phyloP scores from a whole-genome alignment of 2,888 invertebrate species.

The Sussaba pulchella region DNA sequence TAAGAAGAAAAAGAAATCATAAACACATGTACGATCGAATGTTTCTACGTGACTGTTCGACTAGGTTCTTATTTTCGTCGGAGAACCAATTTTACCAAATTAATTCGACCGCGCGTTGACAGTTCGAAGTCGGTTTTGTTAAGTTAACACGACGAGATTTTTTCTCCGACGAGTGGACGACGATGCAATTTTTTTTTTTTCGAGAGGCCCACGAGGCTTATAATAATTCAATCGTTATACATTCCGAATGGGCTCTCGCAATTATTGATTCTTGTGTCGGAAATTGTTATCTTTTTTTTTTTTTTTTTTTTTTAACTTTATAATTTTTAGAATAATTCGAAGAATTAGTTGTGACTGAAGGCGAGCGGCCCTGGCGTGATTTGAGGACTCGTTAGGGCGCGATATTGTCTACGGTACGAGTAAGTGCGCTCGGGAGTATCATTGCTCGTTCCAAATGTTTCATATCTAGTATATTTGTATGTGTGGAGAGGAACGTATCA shows the following conservation, averaged over 20 bases:
- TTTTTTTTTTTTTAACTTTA: slow-evolving; percentile 3
- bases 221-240: slow-evolving; percentile 59
- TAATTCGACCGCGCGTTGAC: slow-evolving; percentile 34
- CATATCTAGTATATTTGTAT: slow-evolving; percentile 67
- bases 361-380: slow-evolving; percentile 50
- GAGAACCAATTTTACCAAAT: slow-evolving; percentile 50
- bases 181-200: slow-evolving; percentile 51
- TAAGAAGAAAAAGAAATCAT: slow-evolving; percentile 6
- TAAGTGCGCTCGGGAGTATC: slow-evolving; percentile 20
- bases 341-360: slow-evolving; percentile 54
- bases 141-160: slow-evolving; percentile 53
- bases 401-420: neutral
- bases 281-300: no score
- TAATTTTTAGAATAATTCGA: slow-evolving; percentile 44
- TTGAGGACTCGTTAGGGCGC: slow-evolving; percentile 55
- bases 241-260: slow-evolving; percentile 56
- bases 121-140: slow-evolving; percentile 43
- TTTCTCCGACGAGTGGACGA: slow-evolving; percentile 42
- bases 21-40: slow-evolving; percentile 18
- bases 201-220: slow-evolving; percentile 51
- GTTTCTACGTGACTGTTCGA: slow-evolving; percentile 60
- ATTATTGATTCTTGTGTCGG: slow-evolving; percentile 38
- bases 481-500: no score
- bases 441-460: slow-evolving; percentile 62
- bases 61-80: slow-evolving; percentile 46